Conservation (phyloP, 1,140 invertebrate genomes). For the Diabrotica undecimpunctata region DNA sequence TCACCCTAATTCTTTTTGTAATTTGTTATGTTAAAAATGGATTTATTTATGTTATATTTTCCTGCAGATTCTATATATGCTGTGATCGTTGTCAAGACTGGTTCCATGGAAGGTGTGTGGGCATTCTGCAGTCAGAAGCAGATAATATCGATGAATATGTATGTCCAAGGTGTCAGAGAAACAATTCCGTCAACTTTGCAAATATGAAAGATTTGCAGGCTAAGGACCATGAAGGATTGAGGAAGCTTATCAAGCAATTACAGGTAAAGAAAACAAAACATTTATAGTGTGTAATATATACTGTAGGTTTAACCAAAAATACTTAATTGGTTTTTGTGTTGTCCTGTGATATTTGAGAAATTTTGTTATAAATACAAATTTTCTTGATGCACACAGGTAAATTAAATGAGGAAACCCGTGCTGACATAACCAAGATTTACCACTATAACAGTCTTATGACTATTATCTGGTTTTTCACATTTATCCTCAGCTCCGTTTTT, state of each 20-base stretch:
- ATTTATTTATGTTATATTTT: slow-evolving; percentile 4
- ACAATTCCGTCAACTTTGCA: slow-evolving; percentile 81
- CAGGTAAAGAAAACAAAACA: slow-evolving; percentile 56
- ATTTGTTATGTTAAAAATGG: no score
- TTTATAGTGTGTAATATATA: background rate
- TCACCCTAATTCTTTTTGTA: no score
- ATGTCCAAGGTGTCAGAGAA: slow-evolving; percentile 91
- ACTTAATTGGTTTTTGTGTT: no score
- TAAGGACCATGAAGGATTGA: slow-evolving; percentile 80
- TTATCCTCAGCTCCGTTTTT: slow-evolving; percentile 25
- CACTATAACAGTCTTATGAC: slow-evolving; percentile 14
- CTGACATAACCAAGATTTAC: slow-evolving; percentile 16
- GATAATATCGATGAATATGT: slow-evolving; percentile 94
- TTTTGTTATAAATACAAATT: slow-evolving; percentile 13
- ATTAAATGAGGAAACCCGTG: slow-evolving; percentile 27
- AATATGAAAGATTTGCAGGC: slow-evolving; percentile 82
- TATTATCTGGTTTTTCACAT: slow-evolving; percentile 19
- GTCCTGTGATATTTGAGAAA: no score
- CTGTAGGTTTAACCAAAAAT: no score
- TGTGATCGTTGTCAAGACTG: slow-evolving; percentile 98
- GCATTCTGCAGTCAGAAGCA: slow-evolving; percentile 89
- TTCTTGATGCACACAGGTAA: slow-evolving; percentile 30
- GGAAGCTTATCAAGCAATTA: slow-evolving; percentile 84
- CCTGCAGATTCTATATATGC: slow-evolving; percentile 86
- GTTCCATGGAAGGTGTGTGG: slow-evolving; percentile 98